Conservation (phyloP, 92 coral and sea anemone species). For the Epizoanthus fatuus region DNA sequence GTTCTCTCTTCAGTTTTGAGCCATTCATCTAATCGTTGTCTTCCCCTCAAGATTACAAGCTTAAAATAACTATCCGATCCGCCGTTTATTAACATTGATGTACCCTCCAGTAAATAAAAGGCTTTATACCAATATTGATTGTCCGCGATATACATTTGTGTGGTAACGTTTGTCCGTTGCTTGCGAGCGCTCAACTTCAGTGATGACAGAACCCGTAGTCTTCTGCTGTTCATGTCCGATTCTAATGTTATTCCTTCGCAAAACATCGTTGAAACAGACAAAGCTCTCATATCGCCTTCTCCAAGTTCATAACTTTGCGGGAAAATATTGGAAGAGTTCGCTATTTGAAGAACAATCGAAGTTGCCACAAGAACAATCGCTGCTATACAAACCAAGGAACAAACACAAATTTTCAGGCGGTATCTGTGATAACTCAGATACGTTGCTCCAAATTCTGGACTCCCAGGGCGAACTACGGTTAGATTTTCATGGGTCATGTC, state of each 20-base stretch:
- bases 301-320: constrained; percentile 80
- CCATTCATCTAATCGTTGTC: constrained; percentile 81
- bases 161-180: constrained; percentile 71
- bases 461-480: constrained; percentile 30
- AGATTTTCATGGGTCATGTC: constrained; percentile 34
- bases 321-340: constrained; percentile 74
- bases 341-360: constrained; percentile 77
- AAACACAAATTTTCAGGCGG: constrained; percentile 79
- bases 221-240: constrained; percentile 54
- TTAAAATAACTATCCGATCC: constrained; percentile 70
- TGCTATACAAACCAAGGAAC: constrained; percentile 69
- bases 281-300: constrained; percentile 81
- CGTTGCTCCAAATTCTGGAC: constrained; percentile 21
- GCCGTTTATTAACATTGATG: constrained; percentile 74
- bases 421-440: constrained; percentile 69
- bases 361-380: constrained; percentile 69
- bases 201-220: constrained; percentile 66
- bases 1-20: constrained; percentile 35
- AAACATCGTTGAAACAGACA: constrained; percentile 82
- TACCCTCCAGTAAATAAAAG: constrained; percentile 77
- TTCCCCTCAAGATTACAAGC: constrained; percentile 86
- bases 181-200: constrained; percentile 40
- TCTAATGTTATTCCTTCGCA: constrained; percentile 84
- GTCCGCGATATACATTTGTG: constrained; percentile 70
- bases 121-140: constrained; percentile 88